phyloP scores from a whole-genome alignment of 2,113 vertebrate genomes.

The Perognathus longimembris region DNA sequence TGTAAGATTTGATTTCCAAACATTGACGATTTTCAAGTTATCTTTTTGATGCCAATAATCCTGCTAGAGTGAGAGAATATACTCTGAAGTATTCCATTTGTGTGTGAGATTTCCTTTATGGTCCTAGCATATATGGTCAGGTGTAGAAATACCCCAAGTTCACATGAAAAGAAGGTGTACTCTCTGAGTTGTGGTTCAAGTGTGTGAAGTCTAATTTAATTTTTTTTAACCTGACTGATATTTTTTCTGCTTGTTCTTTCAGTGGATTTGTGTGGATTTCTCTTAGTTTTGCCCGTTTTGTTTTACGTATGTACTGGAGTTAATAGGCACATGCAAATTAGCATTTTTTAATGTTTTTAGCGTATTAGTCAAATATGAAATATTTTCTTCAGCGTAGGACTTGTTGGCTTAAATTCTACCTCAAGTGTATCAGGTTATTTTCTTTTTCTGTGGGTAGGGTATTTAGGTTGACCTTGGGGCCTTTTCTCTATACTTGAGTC shows the following conservation, averaged over 20 bases:
- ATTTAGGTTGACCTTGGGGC: no score
- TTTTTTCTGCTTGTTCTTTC: conserved; percentile 12
- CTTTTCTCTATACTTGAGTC: no score
- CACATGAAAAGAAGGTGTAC: not conserved
- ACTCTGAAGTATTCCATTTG: not conserved
- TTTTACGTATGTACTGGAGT: not conserved
- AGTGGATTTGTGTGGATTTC: not conserved
- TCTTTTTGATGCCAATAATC: not conserved
- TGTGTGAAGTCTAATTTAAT: not conserved
- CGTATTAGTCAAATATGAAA: not conserved
- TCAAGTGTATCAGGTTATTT: not conserved
- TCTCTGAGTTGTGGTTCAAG: not conserved
- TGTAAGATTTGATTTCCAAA: not conserved
- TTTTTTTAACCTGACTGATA: not conserved
- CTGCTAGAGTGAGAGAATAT: not conserved
- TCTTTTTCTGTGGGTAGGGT: no score
- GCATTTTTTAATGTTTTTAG: not conserved
- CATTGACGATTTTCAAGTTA: not conserved
- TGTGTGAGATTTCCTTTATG: not conserved
- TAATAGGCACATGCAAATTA: conserved; percentile 30
- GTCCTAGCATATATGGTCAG: not conserved
- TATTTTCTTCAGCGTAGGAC: not conserved
- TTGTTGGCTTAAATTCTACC: not conserved
- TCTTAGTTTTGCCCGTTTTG: conserved; percentile 2
- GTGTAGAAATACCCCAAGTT: not conserved